A percentile compares a stretch with the other conserved stretches of the same genome.
phyloP scores from a whole-genome alignment of 2,113 vertebrate genomes.

The Pluvianellus socialis region DNA sequence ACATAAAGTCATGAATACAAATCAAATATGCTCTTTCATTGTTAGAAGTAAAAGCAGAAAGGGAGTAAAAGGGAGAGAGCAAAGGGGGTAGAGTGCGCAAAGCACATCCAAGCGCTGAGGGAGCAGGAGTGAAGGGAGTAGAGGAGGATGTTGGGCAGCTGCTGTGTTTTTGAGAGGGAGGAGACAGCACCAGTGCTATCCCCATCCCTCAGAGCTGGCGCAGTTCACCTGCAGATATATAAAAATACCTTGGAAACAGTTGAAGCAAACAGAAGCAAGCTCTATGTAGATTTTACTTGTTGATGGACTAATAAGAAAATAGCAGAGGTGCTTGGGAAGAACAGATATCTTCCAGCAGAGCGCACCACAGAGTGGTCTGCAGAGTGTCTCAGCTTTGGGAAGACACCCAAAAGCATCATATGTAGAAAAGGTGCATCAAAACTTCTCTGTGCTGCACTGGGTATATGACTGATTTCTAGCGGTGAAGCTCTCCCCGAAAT shows the following conservation, averaged over 20 bases:
- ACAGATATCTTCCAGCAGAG: not conserved
- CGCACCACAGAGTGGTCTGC: not conserved
- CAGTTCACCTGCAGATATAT: not conserved
- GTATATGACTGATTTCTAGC: not conserved
- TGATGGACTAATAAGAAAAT: not conserved
- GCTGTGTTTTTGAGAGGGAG: not conserved
- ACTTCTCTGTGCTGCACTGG: not conserved
- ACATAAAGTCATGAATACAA: not conserved
- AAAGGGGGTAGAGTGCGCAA: not conserved
- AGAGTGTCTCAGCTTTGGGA: not conserved
- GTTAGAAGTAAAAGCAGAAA: not conserved
- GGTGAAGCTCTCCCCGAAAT: not conserved
- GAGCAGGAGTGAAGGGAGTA: not conserved
- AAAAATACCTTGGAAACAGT: not conserved
- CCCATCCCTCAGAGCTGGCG: not conserved
- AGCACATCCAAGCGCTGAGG: not conserved
- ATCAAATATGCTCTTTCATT: not conserved
- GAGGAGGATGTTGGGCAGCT: not conserved
- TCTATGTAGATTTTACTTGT: not conserved
- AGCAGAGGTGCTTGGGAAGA: not conserved
- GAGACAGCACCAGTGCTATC: not conserved
- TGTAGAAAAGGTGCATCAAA: fast-evolving
- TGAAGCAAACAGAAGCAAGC: not conserved
- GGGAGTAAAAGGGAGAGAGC: not conserved
- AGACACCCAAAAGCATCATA: not conserved